Percentiles rank a stretch among this genome's conserved stretches.
Evolutionary conservation across 2,113 vertebrate genomes (phyloP).

Genomic region (Gymnogyps californianus): DNA sequence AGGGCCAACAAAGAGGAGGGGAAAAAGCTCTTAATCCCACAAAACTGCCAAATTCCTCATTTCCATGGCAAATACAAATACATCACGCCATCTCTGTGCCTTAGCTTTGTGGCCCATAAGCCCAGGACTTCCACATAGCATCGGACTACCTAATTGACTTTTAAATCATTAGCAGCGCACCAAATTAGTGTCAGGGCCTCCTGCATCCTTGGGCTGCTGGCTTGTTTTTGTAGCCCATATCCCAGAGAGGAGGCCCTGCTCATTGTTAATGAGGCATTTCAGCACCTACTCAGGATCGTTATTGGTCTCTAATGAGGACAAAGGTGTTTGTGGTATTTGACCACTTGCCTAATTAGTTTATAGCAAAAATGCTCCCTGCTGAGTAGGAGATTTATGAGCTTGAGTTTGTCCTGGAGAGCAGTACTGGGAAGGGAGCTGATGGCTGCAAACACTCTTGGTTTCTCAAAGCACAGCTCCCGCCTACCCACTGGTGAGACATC

Average conservation of each 20-base stretch:
- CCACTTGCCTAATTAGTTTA: background rate
- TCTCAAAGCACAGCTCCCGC: background rate
- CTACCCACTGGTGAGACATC: background rate
- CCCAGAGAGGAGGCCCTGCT: background rate
- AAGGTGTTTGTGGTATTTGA: background rate
- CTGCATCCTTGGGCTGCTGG: background rate
- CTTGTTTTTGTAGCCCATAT: background rate
- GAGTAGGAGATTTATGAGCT: background rate
- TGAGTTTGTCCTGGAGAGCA: background rate
- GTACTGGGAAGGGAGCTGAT: background rate
- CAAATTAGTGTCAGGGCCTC: background rate
- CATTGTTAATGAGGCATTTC: background rate
- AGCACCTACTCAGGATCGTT: background rate
- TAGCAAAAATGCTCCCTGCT: background rate
- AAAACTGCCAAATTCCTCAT: background rate
- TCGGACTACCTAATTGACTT: background rate
- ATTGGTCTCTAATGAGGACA: constrained; percentile 1
- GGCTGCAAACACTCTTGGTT: background rate
- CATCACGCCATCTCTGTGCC: fast-evolving
- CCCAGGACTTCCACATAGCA: background rate
- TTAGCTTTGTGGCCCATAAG: background rate
- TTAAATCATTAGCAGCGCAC: background rate
- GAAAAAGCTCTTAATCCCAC: background rate
- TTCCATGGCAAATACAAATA: background rate
- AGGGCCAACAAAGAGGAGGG: background rate